Base-by-base conservation (phyloP, 2,888 invertebrate genomes). In the Embidobia sp. region DNA sequence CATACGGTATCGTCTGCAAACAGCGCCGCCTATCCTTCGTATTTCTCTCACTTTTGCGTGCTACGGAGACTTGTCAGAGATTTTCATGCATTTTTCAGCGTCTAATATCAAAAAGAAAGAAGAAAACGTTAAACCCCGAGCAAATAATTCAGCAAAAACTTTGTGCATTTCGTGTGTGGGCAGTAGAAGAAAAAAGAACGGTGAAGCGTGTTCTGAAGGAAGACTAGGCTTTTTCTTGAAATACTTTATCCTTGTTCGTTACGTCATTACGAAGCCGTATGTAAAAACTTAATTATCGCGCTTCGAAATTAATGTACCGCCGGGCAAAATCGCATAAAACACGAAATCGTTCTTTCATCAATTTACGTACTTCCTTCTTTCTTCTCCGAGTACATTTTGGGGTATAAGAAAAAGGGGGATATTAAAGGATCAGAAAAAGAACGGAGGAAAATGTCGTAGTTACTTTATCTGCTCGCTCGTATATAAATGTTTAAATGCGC, bases 51-150 rank as follows among this genome's bases (percentile, higher is more conserved):
- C 44, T 59, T 69, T 51, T 31, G 13, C 48, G 2, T 5, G 61
- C 31, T 64, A 27, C 63, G 13, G 27, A 10, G 31, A 53, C 53
- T 61, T 61, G 61, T 35, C 44, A 10, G 37, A 46, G 72, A 73
- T 73, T 73, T 55, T 49, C 48, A 73, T 64, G 64, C 57, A 73
- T 57, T 64, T 64, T 64, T 57, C 63, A 73, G 40, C 29, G 18
- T 16, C 15, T 57, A 64, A 72, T 63, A 63, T 63, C 29, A 49
- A n/a, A 29, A 8, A 61, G 46, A 42, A 70, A 70, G 6, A 22
- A 6, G 6, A 22, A 22, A 22, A 22, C 63, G 51, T 64, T 61
- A 61, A 48, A 48, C 10, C 37, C 11, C 22, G 3, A 22, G 22
- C 22, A 22, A 22, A 22, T 22, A 22, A 22, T 22, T 22, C 22